Percentiles rank a stretch among this genome's conserved stretches.
Conservation (phyloP, 1,140 invertebrate genomes). For the Euwallacea fornicatus region DNA sequence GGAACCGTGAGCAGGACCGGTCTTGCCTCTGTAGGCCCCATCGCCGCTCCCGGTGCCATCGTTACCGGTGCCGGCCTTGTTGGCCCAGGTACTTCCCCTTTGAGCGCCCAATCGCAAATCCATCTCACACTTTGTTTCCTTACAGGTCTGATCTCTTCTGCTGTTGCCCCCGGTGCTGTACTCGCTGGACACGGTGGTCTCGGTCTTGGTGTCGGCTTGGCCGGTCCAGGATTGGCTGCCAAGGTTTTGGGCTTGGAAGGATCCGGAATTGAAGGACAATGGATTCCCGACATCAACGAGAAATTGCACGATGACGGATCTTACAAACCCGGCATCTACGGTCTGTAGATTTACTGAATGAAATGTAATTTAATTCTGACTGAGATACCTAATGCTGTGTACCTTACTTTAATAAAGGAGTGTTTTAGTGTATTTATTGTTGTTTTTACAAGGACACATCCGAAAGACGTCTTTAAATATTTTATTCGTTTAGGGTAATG, state of each 20-base stretch:
- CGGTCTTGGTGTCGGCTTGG: constrained; percentile 27
- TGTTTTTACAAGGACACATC: too few relatives aligned
- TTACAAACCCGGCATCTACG: constrained; percentile 42
- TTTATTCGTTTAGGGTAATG: too few relatives aligned
- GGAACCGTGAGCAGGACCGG: constrained; percentile 33
- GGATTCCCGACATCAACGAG: constrained; percentile 42
- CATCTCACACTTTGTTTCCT: not conserved
- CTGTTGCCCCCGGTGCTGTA: constrained; percentile 25
- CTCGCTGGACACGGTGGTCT: constrained; percentile 6
- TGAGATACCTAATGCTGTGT: constrained; percentile 15
- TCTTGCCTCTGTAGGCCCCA: constrained; percentile 13
- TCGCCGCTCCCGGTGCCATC: constrained; percentile 17
- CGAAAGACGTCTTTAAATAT: too few relatives aligned
- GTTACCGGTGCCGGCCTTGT: constrained; percentile 16
- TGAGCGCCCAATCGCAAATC: not conserved
- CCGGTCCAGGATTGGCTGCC: constrained; percentile 26
- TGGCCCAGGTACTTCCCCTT: not conserved
- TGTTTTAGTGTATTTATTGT: not conserved
- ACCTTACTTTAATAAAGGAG: constrained; percentile 19
- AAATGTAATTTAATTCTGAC: constrained; percentile 4
- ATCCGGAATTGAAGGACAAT: constrained; percentile 46
- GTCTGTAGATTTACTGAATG: not conserved
- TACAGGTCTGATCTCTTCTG: constrained; percentile 12
- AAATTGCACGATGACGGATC: constrained; percentile 47
- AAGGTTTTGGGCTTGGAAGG: constrained; percentile 38